Conservation (phyloP, 1,140 invertebrate species). For the Atopsyche davidsoni region DNA sequence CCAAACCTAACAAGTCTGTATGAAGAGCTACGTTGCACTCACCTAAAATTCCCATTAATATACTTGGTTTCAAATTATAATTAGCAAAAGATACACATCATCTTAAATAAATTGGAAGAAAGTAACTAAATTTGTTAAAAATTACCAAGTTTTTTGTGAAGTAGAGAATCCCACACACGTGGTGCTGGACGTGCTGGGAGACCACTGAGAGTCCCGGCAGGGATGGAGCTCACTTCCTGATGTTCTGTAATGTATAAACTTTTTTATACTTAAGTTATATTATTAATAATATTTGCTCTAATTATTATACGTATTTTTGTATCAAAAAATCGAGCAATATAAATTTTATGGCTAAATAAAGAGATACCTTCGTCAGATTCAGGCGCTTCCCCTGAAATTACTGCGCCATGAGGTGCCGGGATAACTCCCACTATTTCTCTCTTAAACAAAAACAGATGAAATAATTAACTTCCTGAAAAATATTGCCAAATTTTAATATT, state of each 20-base stretch:
- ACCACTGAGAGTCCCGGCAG: not conserved
- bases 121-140: not conserved
- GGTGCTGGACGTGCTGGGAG: not conserved
- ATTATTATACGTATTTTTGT: not conserved
- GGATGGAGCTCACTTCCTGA: not conserved
- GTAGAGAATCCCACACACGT: not conserved
- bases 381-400: not conserved
- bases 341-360: not conserved
- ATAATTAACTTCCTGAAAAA: too few relatives aligned
- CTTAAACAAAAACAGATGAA: too few relatives aligned
- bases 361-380: conserved; percentile 1
- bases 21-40: conserved; percentile 1
- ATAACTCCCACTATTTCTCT: too few relatives aligned
- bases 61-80: not conserved
- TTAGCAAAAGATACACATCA: not conserved
- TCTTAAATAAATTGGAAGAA: not conserved
- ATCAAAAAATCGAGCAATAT: not conserved
- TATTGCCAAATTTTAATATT: too few relatives aligned
- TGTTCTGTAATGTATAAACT: not conserved
- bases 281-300: not conserved
- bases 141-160: conserved; percentile 2
- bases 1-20: not conserved
- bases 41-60: not conserved
- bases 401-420: not conserved
- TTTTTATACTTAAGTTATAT: not conserved